Base-by-base conservation (phyloP, 2,113 vertebrate genomes). In the Pholis gunnellus region DNA sequence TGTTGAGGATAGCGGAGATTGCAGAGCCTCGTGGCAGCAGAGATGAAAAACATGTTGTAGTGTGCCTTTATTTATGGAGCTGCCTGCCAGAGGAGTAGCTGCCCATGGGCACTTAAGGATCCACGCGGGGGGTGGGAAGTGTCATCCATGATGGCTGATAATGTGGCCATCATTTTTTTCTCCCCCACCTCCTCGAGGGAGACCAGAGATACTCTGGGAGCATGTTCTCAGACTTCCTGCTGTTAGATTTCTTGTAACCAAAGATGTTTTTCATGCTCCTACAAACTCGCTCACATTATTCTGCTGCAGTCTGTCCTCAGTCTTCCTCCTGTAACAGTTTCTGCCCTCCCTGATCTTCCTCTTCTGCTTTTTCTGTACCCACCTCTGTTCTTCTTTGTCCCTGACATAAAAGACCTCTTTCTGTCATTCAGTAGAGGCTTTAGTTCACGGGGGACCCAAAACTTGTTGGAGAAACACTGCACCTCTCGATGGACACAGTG, bases 61-160 rank as follows among this genome's bases (percentile, higher is more conserved):
- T 40, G 10, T 31, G 59, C 27, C 13, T 66, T 87, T 78, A 76
- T 83, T 84, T 78, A 61, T 57, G 36, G 75, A 71, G 82, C 63
- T 76, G 67, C 77, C 20, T 69, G 60, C 69, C 42, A 63, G 25
- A 36, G n/a, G 74, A 22, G 46, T 31, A 65, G 54, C 60, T 64
- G 83, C 73, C 79, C 77, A 40, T 63, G n/a, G 76, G 82, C 57
- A 54, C 65, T n/a, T 46, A 70, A 15, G 40, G 54, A 72, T 89
- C 81, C 78, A 76, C 29, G 64, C 17, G 68, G 44, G 84, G 76
- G 79, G 48, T 80, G 34, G 52, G 70, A 75, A 54, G 68, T 80
- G 81, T 80, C 64, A 48, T 79, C 74, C 65, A 61, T 87, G 83
- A 87, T 82, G 80, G 84, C 83, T 75, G 81, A 87, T 85, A 78